Evolutionary conservation across 2,888 invertebrate genomes (phyloP).

Genomic region (Uropetala carovei): DNA sequence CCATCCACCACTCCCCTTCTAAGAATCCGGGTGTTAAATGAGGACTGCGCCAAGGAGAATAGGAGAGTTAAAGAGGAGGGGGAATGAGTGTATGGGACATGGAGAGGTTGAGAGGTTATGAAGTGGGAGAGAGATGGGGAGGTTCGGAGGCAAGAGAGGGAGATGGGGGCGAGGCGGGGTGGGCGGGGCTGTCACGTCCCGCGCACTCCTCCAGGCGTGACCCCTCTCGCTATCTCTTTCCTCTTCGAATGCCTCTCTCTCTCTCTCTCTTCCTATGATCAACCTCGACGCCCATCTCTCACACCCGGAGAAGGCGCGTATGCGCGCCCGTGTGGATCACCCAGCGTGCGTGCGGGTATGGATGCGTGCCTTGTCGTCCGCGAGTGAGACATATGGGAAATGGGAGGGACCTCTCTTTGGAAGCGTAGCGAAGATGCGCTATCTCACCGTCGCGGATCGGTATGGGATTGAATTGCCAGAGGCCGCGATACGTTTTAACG

Average conservation of each 20-base stretch:
- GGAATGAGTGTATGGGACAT: no score
- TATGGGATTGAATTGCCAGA: not conserved
- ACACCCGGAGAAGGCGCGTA: not conserved
- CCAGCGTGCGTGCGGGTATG: not conserved
- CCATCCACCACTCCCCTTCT: not conserved
- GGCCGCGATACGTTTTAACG: not conserved
- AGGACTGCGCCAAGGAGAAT: not conserved
- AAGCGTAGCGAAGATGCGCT: not conserved
- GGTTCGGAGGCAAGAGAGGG: not conserved
- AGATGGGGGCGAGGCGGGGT: not conserved
- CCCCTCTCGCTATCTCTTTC: not conserved
- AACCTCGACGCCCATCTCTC: not conserved
- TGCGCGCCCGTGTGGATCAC: not conserved
- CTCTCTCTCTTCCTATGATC: not conserved
- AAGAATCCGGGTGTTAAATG: not conserved
- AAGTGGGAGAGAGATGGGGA: not conserved
- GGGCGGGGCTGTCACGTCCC: slow-evolving; percentile 3
- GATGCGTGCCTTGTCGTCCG: not conserved
- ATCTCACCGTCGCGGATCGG: not conserved
- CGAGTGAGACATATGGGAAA: slow-evolving; percentile 7
- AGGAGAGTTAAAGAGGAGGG: not conserved
- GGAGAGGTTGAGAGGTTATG: no score
- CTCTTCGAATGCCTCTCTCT: not conserved
- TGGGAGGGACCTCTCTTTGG: not conserved
- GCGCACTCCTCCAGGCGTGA: not conserved